Conservation (phyloP, 2,113 vertebrate species). For the Harpagus bidentatus region DNA sequence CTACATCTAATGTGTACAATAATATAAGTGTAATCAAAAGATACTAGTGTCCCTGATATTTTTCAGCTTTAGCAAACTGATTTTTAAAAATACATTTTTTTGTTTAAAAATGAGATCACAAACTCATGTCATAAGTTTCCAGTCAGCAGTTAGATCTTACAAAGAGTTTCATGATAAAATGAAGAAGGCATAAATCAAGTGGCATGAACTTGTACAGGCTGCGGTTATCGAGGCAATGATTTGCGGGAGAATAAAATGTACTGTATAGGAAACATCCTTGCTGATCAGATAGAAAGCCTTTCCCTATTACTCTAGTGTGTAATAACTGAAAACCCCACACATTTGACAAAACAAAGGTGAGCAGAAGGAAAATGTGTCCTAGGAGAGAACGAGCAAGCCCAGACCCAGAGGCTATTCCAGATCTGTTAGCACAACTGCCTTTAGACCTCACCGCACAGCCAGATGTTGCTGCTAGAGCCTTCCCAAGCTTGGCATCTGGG, state of each 20-base stretch:
- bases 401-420: slow-evolving; percentile 60
- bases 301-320: not conserved
- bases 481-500: slow-evolving; percentile 73
- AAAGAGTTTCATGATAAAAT: not conserved
- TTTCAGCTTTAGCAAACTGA: not conserved
- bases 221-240: not conserved
- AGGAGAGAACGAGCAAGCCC: not conserved
- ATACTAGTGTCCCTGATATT: not conserved
- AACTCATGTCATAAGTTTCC: not conserved
- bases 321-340: not conserved
- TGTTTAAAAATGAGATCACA: not conserved
- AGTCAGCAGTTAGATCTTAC: not conserved
- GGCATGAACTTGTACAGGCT: not conserved
- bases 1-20: not conserved
- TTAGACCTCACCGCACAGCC: slow-evolving; percentile 50
- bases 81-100: not conserved
- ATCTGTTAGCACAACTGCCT: slow-evolving; percentile 53
- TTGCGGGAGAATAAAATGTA: not conserved
- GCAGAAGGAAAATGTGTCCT: slow-evolving; percentile 54
- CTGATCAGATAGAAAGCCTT: not conserved
- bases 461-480: slow-evolving; percentile 73
- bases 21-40: not conserved
- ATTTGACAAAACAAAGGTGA: slow-evolving; percentile 48
- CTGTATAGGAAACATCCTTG: not conserved
- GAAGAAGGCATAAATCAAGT: not conserved